A percentile compares a stretch with the other conserved stretches of the same genome.
Evolutionary conservation across 1,140 invertebrate species (phyloP).

Genomic region (Penaeus indicus): DNA sequence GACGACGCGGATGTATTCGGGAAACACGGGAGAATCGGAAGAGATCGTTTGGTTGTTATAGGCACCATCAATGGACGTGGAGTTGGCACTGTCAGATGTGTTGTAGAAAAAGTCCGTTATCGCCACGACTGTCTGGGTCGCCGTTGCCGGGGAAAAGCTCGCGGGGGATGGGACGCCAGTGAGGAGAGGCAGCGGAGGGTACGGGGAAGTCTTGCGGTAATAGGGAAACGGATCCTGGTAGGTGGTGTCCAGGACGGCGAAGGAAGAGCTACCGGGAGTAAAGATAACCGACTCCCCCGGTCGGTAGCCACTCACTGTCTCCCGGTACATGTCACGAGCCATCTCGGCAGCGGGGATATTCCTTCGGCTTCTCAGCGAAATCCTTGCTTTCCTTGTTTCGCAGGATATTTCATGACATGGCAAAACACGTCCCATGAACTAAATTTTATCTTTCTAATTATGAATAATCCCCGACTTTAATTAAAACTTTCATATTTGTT

Average conservation of each 20-base stretch:
- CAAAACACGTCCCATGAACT: too few relatives aligned
- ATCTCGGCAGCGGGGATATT: too few relatives aligned
- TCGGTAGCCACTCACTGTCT: too few relatives aligned
- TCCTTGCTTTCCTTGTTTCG: too few relatives aligned
- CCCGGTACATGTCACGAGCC: too few relatives aligned
- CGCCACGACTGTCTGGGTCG: neutral
- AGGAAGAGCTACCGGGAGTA: neutral
- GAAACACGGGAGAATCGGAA: constrained; percentile 71
- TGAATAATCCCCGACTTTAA: too few relatives aligned
- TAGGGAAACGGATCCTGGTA: neutral
- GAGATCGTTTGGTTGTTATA: too few relatives aligned
- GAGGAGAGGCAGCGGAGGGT: neutral
- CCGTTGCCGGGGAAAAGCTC: neutral
- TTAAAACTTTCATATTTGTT: too few relatives aligned
- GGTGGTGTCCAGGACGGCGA: neutral
- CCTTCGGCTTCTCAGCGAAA: too few relatives aligned
- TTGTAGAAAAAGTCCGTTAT: neutral
- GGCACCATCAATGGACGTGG: neutral
- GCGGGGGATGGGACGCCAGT: neutral
- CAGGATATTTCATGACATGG: too few relatives aligned
- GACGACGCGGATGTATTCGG: constrained; percentile 85
- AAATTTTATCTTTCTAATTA: too few relatives aligned
- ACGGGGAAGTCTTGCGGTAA: neutral
- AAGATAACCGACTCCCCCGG: neutral
- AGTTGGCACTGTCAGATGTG: neutral